Evolutionary conservation across 2,888 invertebrate species (phyloP), one percentile per base, ranked within the genome.

Genomic region (Drosophila greeni): DNA sequence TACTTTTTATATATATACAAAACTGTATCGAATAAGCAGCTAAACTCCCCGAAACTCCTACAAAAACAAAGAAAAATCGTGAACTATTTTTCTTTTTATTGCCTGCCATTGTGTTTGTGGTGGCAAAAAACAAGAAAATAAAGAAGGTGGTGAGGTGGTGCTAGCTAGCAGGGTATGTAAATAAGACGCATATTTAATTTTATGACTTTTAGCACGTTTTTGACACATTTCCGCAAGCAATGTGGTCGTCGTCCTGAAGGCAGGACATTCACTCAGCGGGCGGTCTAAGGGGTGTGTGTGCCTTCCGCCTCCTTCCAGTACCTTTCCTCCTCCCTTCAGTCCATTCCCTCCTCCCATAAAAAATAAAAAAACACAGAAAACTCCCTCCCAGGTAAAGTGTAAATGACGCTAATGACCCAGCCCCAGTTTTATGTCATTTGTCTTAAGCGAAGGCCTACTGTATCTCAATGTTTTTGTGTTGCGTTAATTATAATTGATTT

Each of bases 171-270:
- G 31, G 34, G 59, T 43, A 82, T 81, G 83, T 75, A 82, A 84
- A 81, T 82, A 81, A 82, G 81, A 75, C 81, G 81, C 81, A 84
- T 81, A 84, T 82, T 81, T 84, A 82, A 81, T 84, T 81, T 81
- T 82, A 81, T 81, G 77, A 84, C 83, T 83, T 81, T 81, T 84
- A 82, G 85, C 81, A 81, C 85, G 85, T 81, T 81, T 81, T 84
- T 80, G 85, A 81, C 81, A 81, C 81, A 81, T 81, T 81, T 81
- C 78, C 83, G 84, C 78, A 66, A 66, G 64, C 82, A 57, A 70
- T 70, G 54, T n/a, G n/a, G n/a, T 70, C 49, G 61, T 61, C 51
- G 65, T 66, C 66, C 66, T 58, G 34, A 37, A 23, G 18, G 62
- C 60, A 60, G 60, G 60, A 59, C 60, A 14, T 23, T 29, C 29